Evolutionary conservation across 2,113 vertebrate species (phyloP).

Genomic region (Barnardius zonarius): DNA sequence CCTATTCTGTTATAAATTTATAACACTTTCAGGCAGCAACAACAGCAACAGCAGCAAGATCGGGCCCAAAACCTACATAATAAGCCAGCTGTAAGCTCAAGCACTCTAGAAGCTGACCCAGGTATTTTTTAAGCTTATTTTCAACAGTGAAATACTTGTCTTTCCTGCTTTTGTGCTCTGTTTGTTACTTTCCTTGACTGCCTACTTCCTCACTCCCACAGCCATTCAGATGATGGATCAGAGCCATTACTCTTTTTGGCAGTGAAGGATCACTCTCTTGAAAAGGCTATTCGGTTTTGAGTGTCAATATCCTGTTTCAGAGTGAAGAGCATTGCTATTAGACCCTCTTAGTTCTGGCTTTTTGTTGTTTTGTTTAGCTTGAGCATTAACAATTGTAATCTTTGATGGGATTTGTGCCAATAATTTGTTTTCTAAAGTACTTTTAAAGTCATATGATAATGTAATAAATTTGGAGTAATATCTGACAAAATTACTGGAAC

Average conservation of each 20-base stretch:
- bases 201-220: background rate
- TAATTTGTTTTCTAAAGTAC: background rate
- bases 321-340: background rate
- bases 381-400: background rate
- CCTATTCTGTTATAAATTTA: background rate
- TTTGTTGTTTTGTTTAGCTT: background rate
- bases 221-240: background rate
- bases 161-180: background rate
- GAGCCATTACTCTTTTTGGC: background rate
- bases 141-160: background rate
- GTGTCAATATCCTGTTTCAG: background rate
- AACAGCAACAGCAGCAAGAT: constrained; percentile 43
- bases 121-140: constrained; percentile 41
- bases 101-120: constrained; percentile 7
- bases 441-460: background rate
- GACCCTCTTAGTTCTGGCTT: background rate
- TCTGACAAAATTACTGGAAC: background rate
- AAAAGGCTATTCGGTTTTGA: background rate
- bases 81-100: constrained; percentile 34
- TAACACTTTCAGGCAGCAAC: constrained; percentile 68
- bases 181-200: background rate
- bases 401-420: background rate
- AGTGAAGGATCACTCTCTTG: background rate
- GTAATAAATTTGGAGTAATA: background rate
- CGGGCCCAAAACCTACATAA: background rate